Conservation (phyloP, 1,140 invertebrate genomes). For the Bactericera cockerelli region DNA sequence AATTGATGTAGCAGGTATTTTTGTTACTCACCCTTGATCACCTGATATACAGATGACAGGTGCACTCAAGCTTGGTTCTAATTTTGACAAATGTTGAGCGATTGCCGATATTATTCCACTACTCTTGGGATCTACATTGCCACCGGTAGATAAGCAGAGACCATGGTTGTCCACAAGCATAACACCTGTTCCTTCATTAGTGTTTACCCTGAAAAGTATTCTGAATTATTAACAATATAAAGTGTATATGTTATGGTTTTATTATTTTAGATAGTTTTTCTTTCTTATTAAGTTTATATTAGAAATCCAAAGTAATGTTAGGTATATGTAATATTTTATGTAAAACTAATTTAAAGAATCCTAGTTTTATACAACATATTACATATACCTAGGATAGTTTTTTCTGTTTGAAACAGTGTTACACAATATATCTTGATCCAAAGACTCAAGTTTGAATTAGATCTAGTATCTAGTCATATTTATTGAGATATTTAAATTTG, state of each 20-base stretch:
- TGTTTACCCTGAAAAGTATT: slow-evolving; percentile 17
- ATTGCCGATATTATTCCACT: slow-evolving; percentile 20
- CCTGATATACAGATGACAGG: slow-evolving; percentile 16
- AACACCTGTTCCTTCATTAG: slow-evolving; percentile 17
- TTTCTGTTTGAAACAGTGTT: not conserved
- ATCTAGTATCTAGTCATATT: too few relatives aligned
- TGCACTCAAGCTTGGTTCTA: slow-evolving; percentile 13
- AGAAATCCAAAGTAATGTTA: too few relatives aligned
- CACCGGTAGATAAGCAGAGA: slow-evolving; percentile 16
- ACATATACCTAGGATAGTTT: not conserved
- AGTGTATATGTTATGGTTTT: too few relatives aligned
- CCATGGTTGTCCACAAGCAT: slow-evolving; percentile 19
- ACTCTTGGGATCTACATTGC: slow-evolving; percentile 17
- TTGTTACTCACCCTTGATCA: slow-evolving; percentile 14
- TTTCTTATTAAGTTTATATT: too few relatives aligned
- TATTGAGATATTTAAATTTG: too few relatives aligned
- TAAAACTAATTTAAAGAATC: too few relatives aligned
- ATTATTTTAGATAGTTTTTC: too few relatives aligned
- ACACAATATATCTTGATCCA: not conserved
- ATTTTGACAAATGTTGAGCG: slow-evolving; percentile 17
- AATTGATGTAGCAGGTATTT: slow-evolving; percentile 6
- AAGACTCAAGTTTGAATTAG: too few relatives aligned
- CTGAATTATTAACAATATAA: not conserved
- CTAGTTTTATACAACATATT: too few relatives aligned
- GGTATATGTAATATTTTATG: too few relatives aligned